Base-by-base conservation (phyloP, 2,888 invertebrate genomes). In the Melangyna quadrimaculata region DNA sequence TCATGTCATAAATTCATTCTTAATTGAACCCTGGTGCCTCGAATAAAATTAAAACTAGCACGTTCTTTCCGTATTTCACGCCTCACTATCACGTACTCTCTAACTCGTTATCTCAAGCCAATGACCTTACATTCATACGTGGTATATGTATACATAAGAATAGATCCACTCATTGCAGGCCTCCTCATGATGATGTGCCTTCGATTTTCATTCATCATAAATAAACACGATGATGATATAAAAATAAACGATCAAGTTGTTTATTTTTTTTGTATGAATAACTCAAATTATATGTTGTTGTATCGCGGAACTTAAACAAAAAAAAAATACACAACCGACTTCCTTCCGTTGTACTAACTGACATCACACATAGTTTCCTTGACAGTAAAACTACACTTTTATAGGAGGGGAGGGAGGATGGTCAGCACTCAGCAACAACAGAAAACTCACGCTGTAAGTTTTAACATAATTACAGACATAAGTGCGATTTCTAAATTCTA, bases 201-300 rank as follows among this genome's bases (percentile, higher is more conserved):
- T 77, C 67, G 74, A 70, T 65, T 72, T 78, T 67, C 48, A 72
- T 67, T 78, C 71, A 71, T 77, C 67, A 67, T 7, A 45, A n/a
- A 32, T 48, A 27, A 67, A 48, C n/a, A n/a, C 57, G 57, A 57
- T 74, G 37, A 67, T 48, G 65, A 55, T 29, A 67, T 59, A 73
- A 48, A 78, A 78, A 61, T 61, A 53, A 71, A 69, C 55, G 19
- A 51, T 81, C 65, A 35, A 32, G 35, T 65, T 24, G 63, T 71
- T 29, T 77, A 29, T 71, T 53, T 72, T 51, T 51, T 40, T 40
- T n/a, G 53, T 43, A 67, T 51, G 37, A 61, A 72, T 65, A 65
- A 71, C 74, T n/a, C 69, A 51, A 61, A 32, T 75, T 57, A 32
- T 65, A n/a, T n/a, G n/a, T n/a, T n/a, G 63, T 27, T 65, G 29